Conservation (phyloP, 2,113 vertebrate species). For the Eudyptes chrysolophus region DNA sequence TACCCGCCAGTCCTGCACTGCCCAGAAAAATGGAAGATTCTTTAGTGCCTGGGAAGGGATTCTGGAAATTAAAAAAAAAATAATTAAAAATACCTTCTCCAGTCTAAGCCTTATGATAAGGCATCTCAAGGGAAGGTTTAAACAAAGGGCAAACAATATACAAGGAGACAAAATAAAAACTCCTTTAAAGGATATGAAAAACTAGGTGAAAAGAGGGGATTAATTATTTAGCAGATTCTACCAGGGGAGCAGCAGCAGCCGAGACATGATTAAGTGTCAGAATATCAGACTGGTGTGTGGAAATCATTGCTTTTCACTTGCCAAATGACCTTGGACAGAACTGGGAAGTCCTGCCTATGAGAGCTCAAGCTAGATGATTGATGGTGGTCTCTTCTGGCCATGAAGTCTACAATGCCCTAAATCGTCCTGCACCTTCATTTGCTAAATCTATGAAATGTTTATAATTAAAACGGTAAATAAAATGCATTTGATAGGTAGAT, state of each 20-base stretch:
- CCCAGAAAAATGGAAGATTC: neutral
- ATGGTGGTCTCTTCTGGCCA: neutral
- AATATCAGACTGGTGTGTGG: neutral
- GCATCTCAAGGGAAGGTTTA: neutral
- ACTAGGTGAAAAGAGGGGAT: neutral
- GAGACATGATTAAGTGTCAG: conserved; percentile 37
- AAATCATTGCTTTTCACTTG: conserved; percentile 35
- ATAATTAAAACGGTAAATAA: neutral
- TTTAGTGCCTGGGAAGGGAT: neutral
- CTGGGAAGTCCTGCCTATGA: neutral
- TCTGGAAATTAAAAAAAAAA: neutral
- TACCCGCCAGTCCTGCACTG: neutral
- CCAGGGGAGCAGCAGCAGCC: neutral
- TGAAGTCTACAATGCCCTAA: neutral
- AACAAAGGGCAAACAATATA: neutral
- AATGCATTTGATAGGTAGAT: neutral
- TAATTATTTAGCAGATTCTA: conserved; percentile 42
- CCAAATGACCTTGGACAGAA: neutral
- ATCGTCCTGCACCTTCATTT: neutral
- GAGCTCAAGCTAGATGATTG: neutral
- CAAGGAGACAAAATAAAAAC: neutral
- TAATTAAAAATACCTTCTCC: neutral
- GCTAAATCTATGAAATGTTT: neutral
- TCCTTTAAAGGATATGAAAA: neutral
- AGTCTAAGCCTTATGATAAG: neutral